Evolutionary conservation across 2,113 vertebrate species (phyloP).

Genomic region (Gambusia affinis): DNA sequence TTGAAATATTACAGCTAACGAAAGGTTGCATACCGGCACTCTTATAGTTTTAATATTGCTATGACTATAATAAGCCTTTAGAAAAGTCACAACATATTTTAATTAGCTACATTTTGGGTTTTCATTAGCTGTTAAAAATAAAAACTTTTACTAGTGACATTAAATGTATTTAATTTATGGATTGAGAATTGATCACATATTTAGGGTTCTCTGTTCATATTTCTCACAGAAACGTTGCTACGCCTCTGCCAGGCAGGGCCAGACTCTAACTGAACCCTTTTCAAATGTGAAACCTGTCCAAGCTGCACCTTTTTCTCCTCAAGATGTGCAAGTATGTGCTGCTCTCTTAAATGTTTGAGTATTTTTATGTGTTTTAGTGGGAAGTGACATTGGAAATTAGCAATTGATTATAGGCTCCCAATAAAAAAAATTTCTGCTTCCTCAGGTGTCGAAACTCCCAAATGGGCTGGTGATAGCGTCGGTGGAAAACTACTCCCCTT

Average conservation of each 20-base stretch:
- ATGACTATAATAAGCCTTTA: too few species aligned
- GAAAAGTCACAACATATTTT: too few species aligned
- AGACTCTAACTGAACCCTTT: conserved; percentile 60
- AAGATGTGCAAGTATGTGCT: conserved; percentile 71
- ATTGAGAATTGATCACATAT: background rate
- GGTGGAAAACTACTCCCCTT: conserved; percentile 89
- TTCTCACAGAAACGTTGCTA: conserved; percentile 73
- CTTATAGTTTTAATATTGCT: too few species aligned
- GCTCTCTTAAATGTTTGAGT: background rate
- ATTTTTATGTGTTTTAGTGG: background rate
- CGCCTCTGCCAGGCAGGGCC: conserved; percentile 61
- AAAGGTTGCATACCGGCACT: too few species aligned
- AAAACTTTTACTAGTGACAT: too few species aligned
- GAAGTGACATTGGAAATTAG: background rate
- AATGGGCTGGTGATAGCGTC: conserved; percentile 91
- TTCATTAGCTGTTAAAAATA: too few species aligned
- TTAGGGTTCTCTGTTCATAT: background rate
- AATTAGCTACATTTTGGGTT: too few species aligned
- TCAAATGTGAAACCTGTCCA: conserved; percentile 15
- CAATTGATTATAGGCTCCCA: background rate
- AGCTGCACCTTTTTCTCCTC: conserved; percentile 34
- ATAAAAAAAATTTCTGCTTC: conserved; percentile 14
- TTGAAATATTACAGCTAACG: too few species aligned
- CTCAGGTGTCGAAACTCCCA: conserved; percentile 90
- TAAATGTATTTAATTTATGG: too few species aligned